phyloP scores from a whole-genome alignment of 2,888 invertebrate species.

The Aelia acuminata region DNA sequence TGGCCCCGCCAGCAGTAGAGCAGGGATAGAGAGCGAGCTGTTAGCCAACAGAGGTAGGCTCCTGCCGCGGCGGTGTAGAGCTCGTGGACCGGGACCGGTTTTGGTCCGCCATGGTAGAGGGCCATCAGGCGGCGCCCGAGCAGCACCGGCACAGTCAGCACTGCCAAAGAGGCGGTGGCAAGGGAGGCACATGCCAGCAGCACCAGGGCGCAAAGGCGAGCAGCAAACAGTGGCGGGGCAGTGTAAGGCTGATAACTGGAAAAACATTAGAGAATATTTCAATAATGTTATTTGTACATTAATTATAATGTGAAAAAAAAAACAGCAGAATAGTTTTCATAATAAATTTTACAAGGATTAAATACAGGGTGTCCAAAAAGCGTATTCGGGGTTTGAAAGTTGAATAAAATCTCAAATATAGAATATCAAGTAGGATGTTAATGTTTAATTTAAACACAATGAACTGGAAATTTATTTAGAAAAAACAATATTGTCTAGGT shows the following conservation, averaged over 20 bases:
- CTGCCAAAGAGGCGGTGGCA: slow-evolving; percentile 85
- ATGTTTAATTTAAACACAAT: too few relatives aligned
- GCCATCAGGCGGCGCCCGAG: slow-evolving; percentile 90
- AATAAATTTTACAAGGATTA: too few relatives aligned
- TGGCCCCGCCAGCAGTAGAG: slow-evolving; percentile 79
- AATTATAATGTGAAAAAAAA: too few relatives aligned
- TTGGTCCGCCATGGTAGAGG: slow-evolving; percentile 64
- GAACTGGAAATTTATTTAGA: too few relatives aligned
- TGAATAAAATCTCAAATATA: too few relatives aligned
- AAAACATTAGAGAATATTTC: background rate
- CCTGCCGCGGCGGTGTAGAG: slow-evolving; percentile 96
- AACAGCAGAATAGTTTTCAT: too few relatives aligned
- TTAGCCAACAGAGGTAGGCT: slow-evolving; percentile 94
- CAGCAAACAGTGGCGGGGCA: slow-evolving; percentile 86
- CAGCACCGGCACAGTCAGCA: slow-evolving; percentile 91
- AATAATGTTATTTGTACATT: too few relatives aligned
- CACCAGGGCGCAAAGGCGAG: slow-evolving; percentile 78
- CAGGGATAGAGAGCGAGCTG: slow-evolving; percentile 85
- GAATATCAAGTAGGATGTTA: too few relatives aligned
- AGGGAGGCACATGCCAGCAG: slow-evolving; percentile 86
- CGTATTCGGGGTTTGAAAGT: too few relatives aligned
- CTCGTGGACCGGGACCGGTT: slow-evolving; percentile 79
- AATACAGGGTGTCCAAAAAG: too few relatives aligned
- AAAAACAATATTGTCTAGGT: too few relatives aligned
- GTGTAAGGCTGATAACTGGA: slow-evolving; percentile 82